These are phyloP conservation scores for Takifugu bimaculatus DNA, from an alignment of 2,113 vertebrate species.

Conservation along the genomic window DNA sequence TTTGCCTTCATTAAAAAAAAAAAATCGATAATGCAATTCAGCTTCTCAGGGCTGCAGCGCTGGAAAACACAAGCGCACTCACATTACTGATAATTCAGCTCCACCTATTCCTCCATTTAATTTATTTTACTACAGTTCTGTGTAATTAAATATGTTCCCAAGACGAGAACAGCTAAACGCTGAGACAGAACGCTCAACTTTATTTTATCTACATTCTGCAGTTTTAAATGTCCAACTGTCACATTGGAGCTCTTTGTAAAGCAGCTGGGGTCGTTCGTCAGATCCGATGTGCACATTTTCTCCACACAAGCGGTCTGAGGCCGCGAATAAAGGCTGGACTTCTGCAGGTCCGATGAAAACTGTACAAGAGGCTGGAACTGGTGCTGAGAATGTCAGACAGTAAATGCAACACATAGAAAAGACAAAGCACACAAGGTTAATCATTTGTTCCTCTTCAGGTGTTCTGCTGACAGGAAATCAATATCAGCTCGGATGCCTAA, in stretches of 20 bases:
- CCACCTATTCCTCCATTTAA: no score
- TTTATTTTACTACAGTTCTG: no score
- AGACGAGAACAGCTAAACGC: background rate
- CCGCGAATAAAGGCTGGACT: constrained; percentile 31
- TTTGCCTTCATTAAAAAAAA: no score
- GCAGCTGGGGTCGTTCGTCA: constrained; percentile 47
- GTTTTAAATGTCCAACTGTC: constrained; percentile 66
- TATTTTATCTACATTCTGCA: constrained; percentile 9
- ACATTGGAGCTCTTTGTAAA: constrained; percentile 63
- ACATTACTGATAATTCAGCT: no score
- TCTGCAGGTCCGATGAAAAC: constrained; percentile 8
- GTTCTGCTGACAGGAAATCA: background rate
- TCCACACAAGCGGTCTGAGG: constrained; percentile 40
- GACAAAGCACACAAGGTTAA: background rate
- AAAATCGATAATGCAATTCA: no score
- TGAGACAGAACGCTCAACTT: constrained; percentile 38
- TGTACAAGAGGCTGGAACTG: constrained; percentile 17
- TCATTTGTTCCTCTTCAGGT: background rate
- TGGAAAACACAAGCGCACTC: no score
- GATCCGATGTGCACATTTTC: constrained; percentile 53
- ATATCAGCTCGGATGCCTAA: background rate
- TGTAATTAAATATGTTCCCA: no score
- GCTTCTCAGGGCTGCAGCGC: no score
- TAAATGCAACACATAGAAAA: background rate
- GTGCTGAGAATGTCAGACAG: background rate